Percentiles rank a stretch among this genome's conserved stretches.
Conservation (phyloP, 2,797 vertebrate genomes). For the Urophycis tenuis region DNA sequence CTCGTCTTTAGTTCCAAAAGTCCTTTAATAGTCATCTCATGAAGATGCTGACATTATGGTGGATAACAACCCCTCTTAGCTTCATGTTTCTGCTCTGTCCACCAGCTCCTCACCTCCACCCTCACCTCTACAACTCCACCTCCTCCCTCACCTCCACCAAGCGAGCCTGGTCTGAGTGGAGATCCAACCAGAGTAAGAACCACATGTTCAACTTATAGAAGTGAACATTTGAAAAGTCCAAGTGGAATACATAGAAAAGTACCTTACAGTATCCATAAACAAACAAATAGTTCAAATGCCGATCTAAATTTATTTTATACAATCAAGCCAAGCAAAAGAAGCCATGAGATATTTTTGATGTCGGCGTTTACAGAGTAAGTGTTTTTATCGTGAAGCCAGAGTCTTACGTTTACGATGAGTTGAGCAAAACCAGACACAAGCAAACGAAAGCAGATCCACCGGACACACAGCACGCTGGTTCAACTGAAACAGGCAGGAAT, state of each 20-base stretch:
- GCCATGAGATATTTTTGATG: constrained; percentile 52
- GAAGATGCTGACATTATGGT: constrained; percentile 64
- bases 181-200: background rate
- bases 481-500: constrained; percentile 51
- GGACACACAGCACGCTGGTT: constrained; percentile 65
- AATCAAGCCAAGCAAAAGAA: constrained; percentile 70
- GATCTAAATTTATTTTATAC: constrained; percentile 66
- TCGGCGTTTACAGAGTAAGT: constrained; percentile 63
- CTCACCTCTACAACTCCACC: background rate
- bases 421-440: constrained; percentile 54
- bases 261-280: constrained; percentile 63
- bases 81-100: background rate
- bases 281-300: constrained; percentile 65
- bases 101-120: constrained; percentile 48
- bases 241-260: constrained; percentile 57
- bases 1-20: constrained; percentile 57
- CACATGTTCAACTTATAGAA: background rate
- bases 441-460: constrained; percentile 59
- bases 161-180: background rate
- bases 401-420: constrained; percentile 57
- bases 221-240: constrained; percentile 35
- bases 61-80: constrained; percentile 49
- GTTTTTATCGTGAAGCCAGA: constrained; percentile 61
- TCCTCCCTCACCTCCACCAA: background rate
- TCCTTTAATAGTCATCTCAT: constrained; percentile 65